Base-by-base conservation (phyloP, 2,797 vertebrate genomes). In the Eidolon dupreanum region DNA sequence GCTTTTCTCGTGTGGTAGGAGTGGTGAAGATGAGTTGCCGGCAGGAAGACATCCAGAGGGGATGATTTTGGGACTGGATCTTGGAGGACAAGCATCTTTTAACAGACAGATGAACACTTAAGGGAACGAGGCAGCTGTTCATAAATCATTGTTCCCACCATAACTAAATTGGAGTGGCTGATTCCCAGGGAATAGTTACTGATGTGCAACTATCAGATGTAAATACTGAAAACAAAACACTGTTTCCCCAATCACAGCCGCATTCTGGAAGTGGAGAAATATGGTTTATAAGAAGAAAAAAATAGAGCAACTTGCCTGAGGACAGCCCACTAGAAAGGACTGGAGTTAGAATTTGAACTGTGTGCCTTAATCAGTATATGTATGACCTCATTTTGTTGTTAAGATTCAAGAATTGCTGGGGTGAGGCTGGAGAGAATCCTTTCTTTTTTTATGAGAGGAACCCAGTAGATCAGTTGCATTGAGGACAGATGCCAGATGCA, bases 201-300 rank as follows among this genome's bases (percentile, higher is more conserved):
- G 49, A 78, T 17, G 9, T 84, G 41, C 12, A 9, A 84, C 53
- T 41, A 65, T 59, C 41, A 28, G 2, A 71, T 41, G 22, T 53
- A 63, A 70, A 33, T 46, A 24, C 66, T 63, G 43, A 49, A 96
- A 89, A 77, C 61, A 88, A 85, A 91, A 41, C 6, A 20, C 8
- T 41, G 31, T 51, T 96, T 85, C 55, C 68, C 70, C 77, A 84
- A 68, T 33, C 59, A 84, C 65, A 93, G 36, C 71, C 77, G 12
- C 5, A 71, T 68, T 79, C 28, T 61, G n/a, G 38, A 81, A 91
- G n/a, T 71, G 3, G 33, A 83, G 10, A 12, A 16, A 8, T 36
- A 33, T 16, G 20, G 6, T 51, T 63, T 88, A 77, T 36, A 63
- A 63, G 73, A 41, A 90, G 53, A 19, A 74, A 26, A 59, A 19